Conservation (phyloP, 2,797 vertebrate species). For the Salmo trutta region DNA sequence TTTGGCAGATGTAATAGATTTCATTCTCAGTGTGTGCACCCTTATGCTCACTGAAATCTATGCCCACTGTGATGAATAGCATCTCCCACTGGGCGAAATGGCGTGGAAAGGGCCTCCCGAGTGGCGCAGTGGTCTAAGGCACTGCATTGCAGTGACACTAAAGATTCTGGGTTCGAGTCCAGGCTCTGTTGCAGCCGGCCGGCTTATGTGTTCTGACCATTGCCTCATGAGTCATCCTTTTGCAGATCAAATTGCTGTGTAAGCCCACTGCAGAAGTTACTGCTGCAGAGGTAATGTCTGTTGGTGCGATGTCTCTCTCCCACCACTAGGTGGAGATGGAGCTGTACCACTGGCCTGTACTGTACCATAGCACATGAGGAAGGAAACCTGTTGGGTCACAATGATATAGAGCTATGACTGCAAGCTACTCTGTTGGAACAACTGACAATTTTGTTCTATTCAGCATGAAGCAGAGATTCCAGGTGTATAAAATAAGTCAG, state of each 20-base stretch:
- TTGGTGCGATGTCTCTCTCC: constrained; percentile 14
- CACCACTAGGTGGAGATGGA: constrained; percentile 70
- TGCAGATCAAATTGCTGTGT: not conserved
- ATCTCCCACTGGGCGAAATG: no score
- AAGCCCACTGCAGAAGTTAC: not conserved
- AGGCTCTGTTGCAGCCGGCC: no score
- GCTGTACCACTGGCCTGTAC: constrained; percentile 14
- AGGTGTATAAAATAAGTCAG: not conserved
- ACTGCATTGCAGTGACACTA: no score
- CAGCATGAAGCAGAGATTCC: not conserved
- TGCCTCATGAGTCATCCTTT: not conserved
- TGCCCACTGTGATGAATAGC: no score
- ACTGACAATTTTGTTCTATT: not conserved
- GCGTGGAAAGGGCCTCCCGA: no score
- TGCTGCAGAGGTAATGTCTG: constrained; percentile 1
- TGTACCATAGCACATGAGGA: not conserved
- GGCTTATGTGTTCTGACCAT: not conserved
- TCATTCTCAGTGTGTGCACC: no score
- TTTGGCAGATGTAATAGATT: no score
- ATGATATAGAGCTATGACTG: not conserved
- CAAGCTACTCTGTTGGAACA: not conserved
- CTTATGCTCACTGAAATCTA: no score
- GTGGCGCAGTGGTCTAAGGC: no score
- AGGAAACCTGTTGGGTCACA: not conserved
- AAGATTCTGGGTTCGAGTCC: no score